A percentile compares a stretch with the other conserved stretches of the same genome.
Evolutionary conservation across 1,140 invertebrate species (phyloP).

Genomic region (Zaprionus ornatus): DNA sequence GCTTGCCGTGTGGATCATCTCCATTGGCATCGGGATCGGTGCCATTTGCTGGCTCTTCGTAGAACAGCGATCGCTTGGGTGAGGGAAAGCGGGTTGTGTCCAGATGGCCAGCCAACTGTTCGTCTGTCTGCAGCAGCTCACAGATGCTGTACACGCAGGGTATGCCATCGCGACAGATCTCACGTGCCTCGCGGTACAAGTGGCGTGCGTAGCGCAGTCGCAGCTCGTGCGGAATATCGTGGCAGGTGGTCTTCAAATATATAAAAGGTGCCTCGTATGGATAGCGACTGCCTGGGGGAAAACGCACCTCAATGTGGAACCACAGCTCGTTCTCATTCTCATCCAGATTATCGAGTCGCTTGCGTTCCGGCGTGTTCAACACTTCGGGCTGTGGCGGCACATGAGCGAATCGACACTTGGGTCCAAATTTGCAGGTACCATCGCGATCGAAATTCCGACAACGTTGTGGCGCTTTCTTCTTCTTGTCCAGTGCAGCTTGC

Average conservation of each 20-base stretch:
- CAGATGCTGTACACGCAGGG: conserved; percentile 88
- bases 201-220: conserved; percentile 87
- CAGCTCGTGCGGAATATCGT: conserved; percentile 86
- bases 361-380: conserved; percentile 24
- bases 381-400: conserved; percentile 83
- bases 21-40: conserved; percentile 8
- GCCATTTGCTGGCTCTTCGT: conserved; percentile 46
- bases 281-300: conserved; percentile 88
- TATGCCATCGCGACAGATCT: conserved; percentile 87
- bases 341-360: conserved; percentile 48
- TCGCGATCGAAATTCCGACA: conserved; percentile 88
- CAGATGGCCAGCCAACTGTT: conserved; percentile 86
- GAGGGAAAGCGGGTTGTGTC: conserved; percentile 86
- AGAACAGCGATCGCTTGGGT: conserved; percentile 72
- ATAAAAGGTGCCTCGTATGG: conserved; percentile 89
- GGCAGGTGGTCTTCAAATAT: conserved; percentile 87
- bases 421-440: conserved; percentile 88
- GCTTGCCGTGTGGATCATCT: not conserved
- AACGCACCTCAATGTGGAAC: conserved; percentile 89
- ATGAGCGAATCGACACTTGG: conserved; percentile 90
- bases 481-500: conserved; percentile 62
- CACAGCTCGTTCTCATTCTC: conserved; percentile 77
- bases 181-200: conserved; percentile 87
- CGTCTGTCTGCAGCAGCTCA: conserved; percentile 88
- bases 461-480: conserved; percentile 85